Evolutionary conservation across 1,140 invertebrate species (phyloP).

Genomic region (Oncopeltus fasciatus): DNA sequence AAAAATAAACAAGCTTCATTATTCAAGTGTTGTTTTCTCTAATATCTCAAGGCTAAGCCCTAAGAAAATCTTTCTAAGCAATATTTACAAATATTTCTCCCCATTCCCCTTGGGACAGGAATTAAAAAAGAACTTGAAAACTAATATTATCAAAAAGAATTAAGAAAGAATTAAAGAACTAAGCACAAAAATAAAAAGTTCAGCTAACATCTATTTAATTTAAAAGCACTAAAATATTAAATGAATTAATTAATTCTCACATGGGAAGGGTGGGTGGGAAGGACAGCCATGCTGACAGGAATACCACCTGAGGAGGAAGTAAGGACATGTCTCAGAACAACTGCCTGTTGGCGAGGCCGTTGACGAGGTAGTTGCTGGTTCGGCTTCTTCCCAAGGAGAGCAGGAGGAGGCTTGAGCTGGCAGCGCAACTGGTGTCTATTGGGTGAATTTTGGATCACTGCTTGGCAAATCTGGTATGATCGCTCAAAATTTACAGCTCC

Average conservation of each 20-base stretch:
- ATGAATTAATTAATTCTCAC: constrained; percentile 25
- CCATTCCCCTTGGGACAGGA: too few species aligned
- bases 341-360: constrained; percentile 29
- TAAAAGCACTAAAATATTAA: too few species aligned
- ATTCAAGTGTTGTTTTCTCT: too few species aligned
- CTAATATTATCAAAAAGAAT: too few species aligned
- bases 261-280: constrained; percentile 31
- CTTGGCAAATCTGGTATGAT: constrained; percentile 91
- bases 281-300: constrained; percentile 39
- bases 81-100: too few species aligned
- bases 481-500: constrained; percentile 81
- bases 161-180: too few species aligned
- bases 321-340: constrained; percentile 43
- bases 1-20: too few species aligned
- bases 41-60: too few species aligned
- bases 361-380: constrained; percentile 15
- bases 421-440: constrained; percentile 74
- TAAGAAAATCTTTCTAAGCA: too few species aligned
- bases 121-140: too few species aligned
- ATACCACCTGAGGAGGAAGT: constrained; percentile 37
- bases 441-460: constrained; percentile 81
- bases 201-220: too few species aligned
- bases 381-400: constrained; percentile 38
- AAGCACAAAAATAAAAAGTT: too few species aligned
- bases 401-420: constrained; percentile 67